phyloP scores from a whole-genome alignment of 1,140 invertebrate genomes.

The Papilio glaucus region DNA sequence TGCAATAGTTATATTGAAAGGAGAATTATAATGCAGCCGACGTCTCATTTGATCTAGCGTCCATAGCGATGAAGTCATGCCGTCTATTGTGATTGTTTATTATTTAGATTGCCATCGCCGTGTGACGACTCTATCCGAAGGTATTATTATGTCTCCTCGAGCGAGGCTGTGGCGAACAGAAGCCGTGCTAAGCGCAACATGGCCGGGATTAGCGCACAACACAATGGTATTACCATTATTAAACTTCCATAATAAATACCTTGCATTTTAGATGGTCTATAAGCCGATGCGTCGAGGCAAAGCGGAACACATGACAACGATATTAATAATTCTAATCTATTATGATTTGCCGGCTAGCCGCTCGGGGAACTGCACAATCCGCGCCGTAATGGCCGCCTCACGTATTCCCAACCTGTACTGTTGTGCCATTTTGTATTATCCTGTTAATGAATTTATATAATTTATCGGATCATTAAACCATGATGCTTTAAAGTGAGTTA shows the following conservation, averaged over 20 bases:
- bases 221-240: constrained; percentile 9
- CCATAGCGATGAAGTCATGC: constrained; percentile 56
- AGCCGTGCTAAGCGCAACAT: background rate
- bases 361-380: constrained; percentile 47
- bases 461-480: constrained; percentile 13
- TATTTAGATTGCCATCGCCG: constrained; percentile 44
- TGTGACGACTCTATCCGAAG: constrained; percentile 16
- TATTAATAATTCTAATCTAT: constrained; percentile 53
- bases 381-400: constrained; percentile 44
- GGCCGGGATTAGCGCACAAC: background rate
- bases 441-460: constrained; percentile 22
- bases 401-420: constrained; percentile 48
- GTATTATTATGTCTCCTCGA: background rate
- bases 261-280: constrained; percentile 28
- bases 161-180: background rate
- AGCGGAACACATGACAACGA: constrained; percentile 36
- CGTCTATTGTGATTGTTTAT: constrained; percentile 52
- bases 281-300: constrained; percentile 39
- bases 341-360: constrained; percentile 42
- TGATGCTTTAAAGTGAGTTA: background rate
- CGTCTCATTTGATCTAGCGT: constrained; percentile 52
- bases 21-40: constrained; percentile 55
- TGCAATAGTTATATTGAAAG: constrained; percentile 43
- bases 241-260: constrained; percentile 29
- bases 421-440: constrained; percentile 31